Evolutionary conservation across 1,140 invertebrate species (phyloP), one percentile per base, ranked within the genome.

Genomic region (Diorhabda carinulata): DNA sequence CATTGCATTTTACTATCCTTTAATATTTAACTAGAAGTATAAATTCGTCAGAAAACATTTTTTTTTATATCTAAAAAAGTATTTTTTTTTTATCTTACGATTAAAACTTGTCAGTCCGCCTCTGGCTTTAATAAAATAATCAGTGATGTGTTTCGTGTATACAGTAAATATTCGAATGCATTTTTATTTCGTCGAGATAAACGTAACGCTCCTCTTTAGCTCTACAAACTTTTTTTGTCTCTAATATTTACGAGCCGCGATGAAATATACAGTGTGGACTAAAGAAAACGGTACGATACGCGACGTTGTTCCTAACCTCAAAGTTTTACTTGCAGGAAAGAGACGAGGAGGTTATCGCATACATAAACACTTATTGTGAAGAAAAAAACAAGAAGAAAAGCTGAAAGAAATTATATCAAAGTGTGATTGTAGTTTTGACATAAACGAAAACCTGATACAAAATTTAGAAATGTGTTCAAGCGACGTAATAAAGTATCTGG

Each of bases 111-210:
- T 41, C 41, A 42, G 43, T 66, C 56, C 57, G 65, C 43, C 65
- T 44, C 25, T 43, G 59, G 25, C 25, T 25, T 25, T 25, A 25
- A 25, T 1, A 25, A 25, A 25, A 10, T 40, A 42, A 45, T 57
- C 58, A 43, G 58, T 59, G 66, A 60, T 6, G 41, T 10, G 41
- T 25, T 42, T 60, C 63, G 63, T 10, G 57, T 65, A 64, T 70
- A 72, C 72, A 74, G 73, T 74, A 77, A 78, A 79, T 74, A 76
- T 78, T 79, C 73, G 72, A 76, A 78, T 78, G 76, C 76, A 77
- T 72, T 78, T 78, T 78, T 76, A 74, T 74, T 78, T 74, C 61
- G 68, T 66, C 64, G 65, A 10, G 74, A 73, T 73, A 73, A 73
- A 69, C 64, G 44, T 8, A 52, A 25, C 25, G 25, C 25, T 52